phyloP scores from a whole-genome alignment of 2,888 invertebrate species.

The Prosapia bicincta region DNA sequence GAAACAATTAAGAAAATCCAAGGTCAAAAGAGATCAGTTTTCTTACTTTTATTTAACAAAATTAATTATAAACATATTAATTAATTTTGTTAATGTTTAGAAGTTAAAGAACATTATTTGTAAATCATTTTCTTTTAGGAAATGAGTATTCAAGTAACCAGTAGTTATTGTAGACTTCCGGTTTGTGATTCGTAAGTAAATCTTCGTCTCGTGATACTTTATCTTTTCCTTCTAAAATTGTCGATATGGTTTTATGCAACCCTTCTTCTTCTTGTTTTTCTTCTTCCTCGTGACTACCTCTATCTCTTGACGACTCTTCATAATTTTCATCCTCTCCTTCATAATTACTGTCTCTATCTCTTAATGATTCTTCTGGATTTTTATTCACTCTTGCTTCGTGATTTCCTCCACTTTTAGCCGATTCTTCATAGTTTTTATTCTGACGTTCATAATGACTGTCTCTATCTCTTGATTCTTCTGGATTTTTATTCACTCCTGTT shows the following conservation, averaged over 20 bases:
- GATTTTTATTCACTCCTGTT: no score
- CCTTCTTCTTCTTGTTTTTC: slow-evolving; percentile 14
- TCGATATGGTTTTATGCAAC: slow-evolving; percentile 4
- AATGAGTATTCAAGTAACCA: slow-evolving; percentile 27
- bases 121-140: slow-evolving; percentile 4
- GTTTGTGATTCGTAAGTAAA: slow-evolving; percentile 5
- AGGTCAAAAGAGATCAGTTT: no score
- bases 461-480: no score
- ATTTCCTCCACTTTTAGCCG: background rate
- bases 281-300: background rate
- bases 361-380: no score
- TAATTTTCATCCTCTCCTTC: background rate
- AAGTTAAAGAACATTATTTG: no score
- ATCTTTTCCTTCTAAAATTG: slow-evolving; percentile 21
- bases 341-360: background rate
- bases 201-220: slow-evolving; percentile 8
- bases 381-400: no score
- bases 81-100: background rate
- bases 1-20: no score
- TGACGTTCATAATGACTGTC: no score
- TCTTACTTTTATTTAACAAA: no score
- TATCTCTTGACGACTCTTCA: background rate
- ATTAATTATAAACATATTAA: background rate
- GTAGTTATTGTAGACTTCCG: slow-evolving; percentile 13
- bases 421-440: no score